These are phyloP conservation scores for Tipula vernalis DNA, from an alignment of 2,888 invertebrate species.

Conservation along the genomic window DNA sequence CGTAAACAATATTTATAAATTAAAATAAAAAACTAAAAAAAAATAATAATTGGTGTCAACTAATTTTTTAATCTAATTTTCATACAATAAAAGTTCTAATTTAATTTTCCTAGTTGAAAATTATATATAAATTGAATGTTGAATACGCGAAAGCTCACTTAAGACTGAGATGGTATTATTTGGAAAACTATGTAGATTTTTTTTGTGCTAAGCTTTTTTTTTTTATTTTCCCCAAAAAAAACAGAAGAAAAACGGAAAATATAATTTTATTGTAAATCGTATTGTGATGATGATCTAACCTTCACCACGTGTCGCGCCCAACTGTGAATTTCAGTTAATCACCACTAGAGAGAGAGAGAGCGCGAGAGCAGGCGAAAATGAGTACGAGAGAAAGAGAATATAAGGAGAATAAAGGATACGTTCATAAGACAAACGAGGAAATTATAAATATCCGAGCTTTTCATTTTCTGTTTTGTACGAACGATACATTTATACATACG, in stretches of 20 bases:
- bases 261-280: not conserved
- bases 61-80: not conserved
- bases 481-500: not conserved
- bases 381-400: not conserved
- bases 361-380: not conserved
- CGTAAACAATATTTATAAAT: not conserved
- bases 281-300: constrained; percentile 13
- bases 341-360: constrained; percentile 11
- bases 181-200: not conserved
- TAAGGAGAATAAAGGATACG: not conserved
- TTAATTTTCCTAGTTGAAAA: not conserved
- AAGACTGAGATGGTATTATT: constrained; percentile 1
- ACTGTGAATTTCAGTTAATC: constrained; percentile 15
- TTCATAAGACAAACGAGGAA: not conserved
- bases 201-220: constrained; percentile 1
- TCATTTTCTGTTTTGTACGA: not conserved
- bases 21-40: not conserved
- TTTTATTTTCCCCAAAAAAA: not conserved
- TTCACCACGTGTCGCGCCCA: constrained; percentile 17
- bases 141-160: constrained; percentile 10
- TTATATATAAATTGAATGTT: constrained; percentile 5
- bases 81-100: constrained; percentile 4
- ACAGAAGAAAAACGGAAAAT: not conserved
- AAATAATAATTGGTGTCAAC: not conserved
- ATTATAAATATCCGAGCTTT: not conserved